These are phyloP conservation scores for Helobdella robusta DNA, from an alignment of 2,888 invertebrate species.

Conservation along the genomic window DNA sequence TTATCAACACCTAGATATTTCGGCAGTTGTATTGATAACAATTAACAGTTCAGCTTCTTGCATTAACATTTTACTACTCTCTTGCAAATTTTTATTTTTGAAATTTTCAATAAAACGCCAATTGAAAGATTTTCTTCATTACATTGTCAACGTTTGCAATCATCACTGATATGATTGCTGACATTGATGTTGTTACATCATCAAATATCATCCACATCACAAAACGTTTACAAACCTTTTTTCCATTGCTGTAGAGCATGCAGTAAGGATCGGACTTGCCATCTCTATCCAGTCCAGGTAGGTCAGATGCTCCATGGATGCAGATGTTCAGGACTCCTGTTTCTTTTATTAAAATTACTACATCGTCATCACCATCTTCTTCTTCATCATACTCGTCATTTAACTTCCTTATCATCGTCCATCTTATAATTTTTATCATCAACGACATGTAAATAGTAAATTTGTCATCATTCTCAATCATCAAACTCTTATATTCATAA, in stretches of 20 bases:
- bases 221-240: conserved; percentile 48
- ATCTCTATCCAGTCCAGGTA: conserved; percentile 49
- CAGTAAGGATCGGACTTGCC: conserved; percentile 54
- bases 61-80: not conserved
- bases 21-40: no score
- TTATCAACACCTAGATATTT: no score
- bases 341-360: no score
- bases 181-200: not conserved
- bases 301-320: conserved; percentile 53
- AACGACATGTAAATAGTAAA: no score
- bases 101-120: not conserved
- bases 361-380: no score
- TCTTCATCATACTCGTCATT: no score
- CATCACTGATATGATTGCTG: not conserved
- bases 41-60: no score
- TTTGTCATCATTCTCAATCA: no score
- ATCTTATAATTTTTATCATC: no score
- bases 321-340: conserved; percentile 51
- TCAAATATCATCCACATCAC: not conserved
- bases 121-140: not conserved
- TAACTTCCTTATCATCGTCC: no score
- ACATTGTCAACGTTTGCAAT: not conserved
- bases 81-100: not conserved
- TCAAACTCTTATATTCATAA: no score
- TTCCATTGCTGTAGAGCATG: conserved; percentile 54